Conservation (phyloP, 64 coral and sea anemone species). For the Montipora efflorescens region DNA sequence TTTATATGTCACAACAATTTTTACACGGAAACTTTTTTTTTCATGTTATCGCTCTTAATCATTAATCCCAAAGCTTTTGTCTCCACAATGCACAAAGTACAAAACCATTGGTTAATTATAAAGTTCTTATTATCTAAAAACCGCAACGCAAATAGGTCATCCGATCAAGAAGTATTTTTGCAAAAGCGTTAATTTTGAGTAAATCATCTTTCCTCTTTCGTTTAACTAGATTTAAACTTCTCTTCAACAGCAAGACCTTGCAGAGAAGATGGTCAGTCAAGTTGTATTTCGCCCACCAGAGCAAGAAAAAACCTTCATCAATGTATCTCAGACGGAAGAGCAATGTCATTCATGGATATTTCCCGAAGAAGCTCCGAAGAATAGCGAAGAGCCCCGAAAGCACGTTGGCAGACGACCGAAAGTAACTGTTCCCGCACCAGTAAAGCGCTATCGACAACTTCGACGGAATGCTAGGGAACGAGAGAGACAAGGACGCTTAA, state of each 20-base stretch:
- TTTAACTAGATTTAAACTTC: neutral
- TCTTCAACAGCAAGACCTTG: neutral
- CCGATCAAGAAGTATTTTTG: neutral
- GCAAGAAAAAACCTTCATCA: conserved; percentile 32
- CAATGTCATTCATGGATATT: conserved; percentile 24
- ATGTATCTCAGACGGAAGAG: conserved; percentile 10
- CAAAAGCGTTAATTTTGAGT: neutral
- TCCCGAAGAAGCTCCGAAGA: conserved; percentile 31
- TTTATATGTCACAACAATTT: too few species aligned
- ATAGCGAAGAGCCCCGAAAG: conserved; percentile 47
- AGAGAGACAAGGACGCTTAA: conserved; percentile 91
- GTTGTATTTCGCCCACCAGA: conserved; percentile 30
- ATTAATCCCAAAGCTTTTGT: neutral
- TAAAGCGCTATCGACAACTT: conserved; percentile 92
- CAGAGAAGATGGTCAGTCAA: conserved; percentile 30
- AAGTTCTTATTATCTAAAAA: neutral
- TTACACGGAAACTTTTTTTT: neutral
- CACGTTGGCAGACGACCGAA: conserved; percentile 51
- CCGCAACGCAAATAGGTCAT: neutral
- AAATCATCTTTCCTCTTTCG: neutral
- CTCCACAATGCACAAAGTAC: neutral
- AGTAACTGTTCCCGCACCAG: conserved; percentile 81
- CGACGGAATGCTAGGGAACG: conserved; percentile 95
- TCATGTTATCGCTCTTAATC: neutral
- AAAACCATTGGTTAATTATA: neutral